Evolutionary conservation across 2,797 vertebrate genomes (phyloP).

Genomic region (Darevskia mixta): DNA sequence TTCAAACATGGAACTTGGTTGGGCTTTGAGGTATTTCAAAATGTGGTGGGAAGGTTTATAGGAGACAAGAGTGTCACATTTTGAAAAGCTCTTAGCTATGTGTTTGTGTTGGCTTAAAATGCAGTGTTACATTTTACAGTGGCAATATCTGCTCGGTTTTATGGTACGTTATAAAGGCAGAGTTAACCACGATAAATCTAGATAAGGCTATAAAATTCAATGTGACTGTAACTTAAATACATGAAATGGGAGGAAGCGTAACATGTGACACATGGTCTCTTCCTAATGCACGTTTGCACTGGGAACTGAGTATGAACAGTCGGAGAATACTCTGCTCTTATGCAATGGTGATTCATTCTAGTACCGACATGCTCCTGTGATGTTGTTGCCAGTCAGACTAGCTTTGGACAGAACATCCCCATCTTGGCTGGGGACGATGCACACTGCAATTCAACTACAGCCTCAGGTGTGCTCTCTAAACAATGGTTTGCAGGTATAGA

Average conservation of each 20-base stretch:
- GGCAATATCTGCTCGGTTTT: conserved; percentile 65
- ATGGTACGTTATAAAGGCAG: conserved; percentile 55
- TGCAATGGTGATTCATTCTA: conserved; percentile 22
- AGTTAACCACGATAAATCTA: conserved; percentile 69
- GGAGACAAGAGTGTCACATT: conserved; percentile 41
- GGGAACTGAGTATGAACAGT: not conserved
- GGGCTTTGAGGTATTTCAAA: not conserved
- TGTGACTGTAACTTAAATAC: conserved; percentile 57
- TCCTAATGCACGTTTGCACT: conserved; percentile 19
- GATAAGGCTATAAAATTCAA: conserved; percentile 64
- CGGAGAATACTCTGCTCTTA: not conserved
- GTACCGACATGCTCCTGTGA: not conserved
- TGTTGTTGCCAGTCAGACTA: not conserved
- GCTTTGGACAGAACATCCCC: not conserved
- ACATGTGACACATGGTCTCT: conserved; percentile 28
- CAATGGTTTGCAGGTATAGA: not conserved
- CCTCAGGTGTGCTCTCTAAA: not conserved
- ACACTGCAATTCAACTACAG: not conserved
- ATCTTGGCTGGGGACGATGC: not conserved
- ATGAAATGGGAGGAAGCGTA: conserved; percentile 36
- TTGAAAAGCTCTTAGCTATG: conserved; percentile 57
- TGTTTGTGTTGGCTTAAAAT: conserved; percentile 59
- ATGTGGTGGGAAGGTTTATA: not conserved
- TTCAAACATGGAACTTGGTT: not conserved
- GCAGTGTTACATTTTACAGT: conserved; percentile 60